These are phyloP conservation scores for Phaethon lepturus DNA, from an alignment of 2,113 vertebrate species.

Conservation along the genomic window DNA sequence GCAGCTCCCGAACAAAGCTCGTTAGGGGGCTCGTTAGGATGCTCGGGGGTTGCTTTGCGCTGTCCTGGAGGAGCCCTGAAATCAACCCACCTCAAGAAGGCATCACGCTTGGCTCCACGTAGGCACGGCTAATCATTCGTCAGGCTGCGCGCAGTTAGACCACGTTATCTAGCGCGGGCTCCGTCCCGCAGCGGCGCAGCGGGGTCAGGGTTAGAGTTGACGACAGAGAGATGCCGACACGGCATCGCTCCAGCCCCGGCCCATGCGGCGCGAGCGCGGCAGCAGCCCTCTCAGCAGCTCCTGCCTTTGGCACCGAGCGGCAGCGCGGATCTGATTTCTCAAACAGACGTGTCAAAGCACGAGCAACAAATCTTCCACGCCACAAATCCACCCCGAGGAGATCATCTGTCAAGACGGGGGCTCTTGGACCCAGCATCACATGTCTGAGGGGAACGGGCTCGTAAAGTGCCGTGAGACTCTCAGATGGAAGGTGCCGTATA, in stretches of 20 bases:
- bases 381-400: conserved; percentile 14
- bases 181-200: background rate
- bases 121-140: background rate
- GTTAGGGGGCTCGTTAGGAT: background rate
- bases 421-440: background rate
- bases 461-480: background rate
- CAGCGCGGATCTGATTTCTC: background rate
- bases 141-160: background rate
- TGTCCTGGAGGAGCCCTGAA: background rate
- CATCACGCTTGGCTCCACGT: accelerated
- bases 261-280: background rate
- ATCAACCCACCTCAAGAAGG: background rate
- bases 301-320: background rate
- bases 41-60: background rate
- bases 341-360: background rate
- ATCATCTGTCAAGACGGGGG: background rate
- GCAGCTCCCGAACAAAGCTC: conserved; percentile 25
- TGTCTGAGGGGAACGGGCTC: background rate
- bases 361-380: background rate
- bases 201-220: background rate
- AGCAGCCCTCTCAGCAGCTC: background rate
- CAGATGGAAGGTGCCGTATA: background rate
- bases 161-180: accelerated
- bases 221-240: background rate
- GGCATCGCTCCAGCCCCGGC: background rate